Evolutionary conservation across 1,140 invertebrate genomes (phyloP).

Genomic region (Solenopsis fugax): DNA sequence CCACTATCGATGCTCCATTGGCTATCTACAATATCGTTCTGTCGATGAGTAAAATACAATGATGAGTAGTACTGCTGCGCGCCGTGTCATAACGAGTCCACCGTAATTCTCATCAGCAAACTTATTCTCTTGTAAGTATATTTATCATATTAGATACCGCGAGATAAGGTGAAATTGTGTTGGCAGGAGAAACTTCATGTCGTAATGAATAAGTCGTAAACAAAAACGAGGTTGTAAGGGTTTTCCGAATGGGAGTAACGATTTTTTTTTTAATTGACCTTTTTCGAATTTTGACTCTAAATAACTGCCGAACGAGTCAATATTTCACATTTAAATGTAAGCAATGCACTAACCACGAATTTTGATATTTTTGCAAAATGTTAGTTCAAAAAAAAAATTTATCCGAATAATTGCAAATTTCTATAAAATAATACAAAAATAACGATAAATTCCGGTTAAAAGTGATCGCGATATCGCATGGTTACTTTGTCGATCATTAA

Average conservation of each 20-base stretch:
- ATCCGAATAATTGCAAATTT: background rate
- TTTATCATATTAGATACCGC: background rate
- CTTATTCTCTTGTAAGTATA: constrained; percentile 3
- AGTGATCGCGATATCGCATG: background rate
- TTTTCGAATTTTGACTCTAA: too few relatives aligned
- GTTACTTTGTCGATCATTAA: background rate
- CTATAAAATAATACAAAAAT: background rate
- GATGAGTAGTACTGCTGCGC: background rate
- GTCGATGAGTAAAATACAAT: constrained; percentile 18
- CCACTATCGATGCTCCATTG: constrained; percentile 27
- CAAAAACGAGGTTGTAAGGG: background rate
- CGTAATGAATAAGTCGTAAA: background rate
- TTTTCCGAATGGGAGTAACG: too few relatives aligned
- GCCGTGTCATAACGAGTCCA: background rate
- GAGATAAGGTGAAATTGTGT: background rate
- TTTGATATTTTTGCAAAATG: background rate
- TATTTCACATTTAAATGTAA: background rate
- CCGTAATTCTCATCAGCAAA: background rate
- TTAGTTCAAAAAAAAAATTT: too few relatives aligned
- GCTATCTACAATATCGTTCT: constrained; percentile 15
- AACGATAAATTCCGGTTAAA: background rate
- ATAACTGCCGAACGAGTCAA: too few relatives aligned
- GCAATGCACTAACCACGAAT: background rate
- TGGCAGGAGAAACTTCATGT: background rate
- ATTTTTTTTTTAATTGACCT: too few relatives aligned